phyloP scores from a whole-genome alignment of 2,113 vertebrate species.

The Vombatus ursinus region DNA sequence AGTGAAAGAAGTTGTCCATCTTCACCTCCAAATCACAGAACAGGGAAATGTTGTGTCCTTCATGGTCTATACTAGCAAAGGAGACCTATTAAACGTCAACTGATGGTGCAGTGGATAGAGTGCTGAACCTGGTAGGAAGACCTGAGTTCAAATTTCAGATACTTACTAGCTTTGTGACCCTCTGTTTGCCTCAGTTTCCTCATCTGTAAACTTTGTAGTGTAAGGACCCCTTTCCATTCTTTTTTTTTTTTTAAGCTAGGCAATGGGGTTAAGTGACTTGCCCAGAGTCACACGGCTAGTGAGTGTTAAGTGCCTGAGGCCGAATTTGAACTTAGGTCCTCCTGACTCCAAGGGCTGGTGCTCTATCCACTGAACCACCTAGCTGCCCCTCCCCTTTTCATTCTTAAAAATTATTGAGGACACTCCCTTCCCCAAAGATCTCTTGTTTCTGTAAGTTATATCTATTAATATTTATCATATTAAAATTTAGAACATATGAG shows the following conservation, averaged over 20 bases:
- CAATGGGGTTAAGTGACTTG: no score
- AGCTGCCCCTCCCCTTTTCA: background rate
- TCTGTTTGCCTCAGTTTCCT: background rate
- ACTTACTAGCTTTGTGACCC: background rate
- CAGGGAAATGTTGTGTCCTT: no score
- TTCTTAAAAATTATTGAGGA: background rate
- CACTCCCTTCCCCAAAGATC: background rate
- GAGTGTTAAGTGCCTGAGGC: no score
- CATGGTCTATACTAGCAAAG: background rate
- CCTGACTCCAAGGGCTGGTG: no score
- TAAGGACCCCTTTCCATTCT: background rate
- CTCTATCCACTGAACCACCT: no score
- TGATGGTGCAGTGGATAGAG: background rate
- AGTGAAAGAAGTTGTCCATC: slow-evolving; percentile 1
- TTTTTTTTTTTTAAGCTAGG: background rate
- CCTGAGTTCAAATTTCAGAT: background rate
- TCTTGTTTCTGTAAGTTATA: background rate
- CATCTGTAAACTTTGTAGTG: background rate
- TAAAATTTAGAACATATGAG: background rate
- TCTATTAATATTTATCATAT: background rate
- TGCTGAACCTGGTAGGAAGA: background rate
- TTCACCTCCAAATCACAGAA: background rate
- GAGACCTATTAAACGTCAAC: background rate
- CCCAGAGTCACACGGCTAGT: no score
- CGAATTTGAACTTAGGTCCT: no score